These are phyloP conservation scores for Caenorhabditis virilis DNA, from an alignment of 2,888 invertebrate species.

Conservation along the genomic window DNA sequence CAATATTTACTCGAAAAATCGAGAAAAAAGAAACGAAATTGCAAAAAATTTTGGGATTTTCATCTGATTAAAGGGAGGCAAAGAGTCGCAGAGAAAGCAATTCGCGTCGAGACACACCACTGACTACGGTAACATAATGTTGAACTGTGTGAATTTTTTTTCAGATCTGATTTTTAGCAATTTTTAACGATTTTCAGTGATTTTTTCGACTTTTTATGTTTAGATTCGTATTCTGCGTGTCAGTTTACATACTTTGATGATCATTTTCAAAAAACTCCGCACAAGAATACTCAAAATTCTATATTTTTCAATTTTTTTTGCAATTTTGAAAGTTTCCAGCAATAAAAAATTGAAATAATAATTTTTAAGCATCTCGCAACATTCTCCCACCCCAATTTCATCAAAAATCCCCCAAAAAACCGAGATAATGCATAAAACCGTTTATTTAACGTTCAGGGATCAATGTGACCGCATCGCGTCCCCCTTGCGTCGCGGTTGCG, in stretches of 20 bases:
- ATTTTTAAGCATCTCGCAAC: too few relatives aligned
- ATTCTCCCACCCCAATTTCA: too few relatives aligned
- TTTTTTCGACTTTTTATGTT: too few relatives aligned
- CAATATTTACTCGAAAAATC: background rate
- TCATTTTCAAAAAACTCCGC: background rate
- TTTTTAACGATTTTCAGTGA: too few relatives aligned
- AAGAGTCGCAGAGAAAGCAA: constrained; percentile 18
- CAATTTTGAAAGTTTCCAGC: background rate
- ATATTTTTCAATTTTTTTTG: background rate
- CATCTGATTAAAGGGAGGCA: constrained; percentile 2
- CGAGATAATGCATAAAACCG: background rate
- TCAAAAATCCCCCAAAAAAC: background rate
- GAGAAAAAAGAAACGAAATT: constrained; percentile 11
- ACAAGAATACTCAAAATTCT: background rate
- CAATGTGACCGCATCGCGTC: constrained; percentile 36
- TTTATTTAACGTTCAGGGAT: constrained; percentile 2
- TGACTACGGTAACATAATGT: constrained; percentile 23
- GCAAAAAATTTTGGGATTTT: constrained; percentile 34
- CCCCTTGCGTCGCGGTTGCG: constrained; percentile 40
- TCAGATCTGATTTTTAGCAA: too few relatives aligned
- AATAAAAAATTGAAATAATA: too few relatives aligned
- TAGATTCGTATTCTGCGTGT: too few relatives aligned
- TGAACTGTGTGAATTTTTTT: constrained; percentile 14
- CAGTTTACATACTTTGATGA: too few relatives aligned
- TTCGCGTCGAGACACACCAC: constrained; percentile 3